Conservation (phyloP, 2,888 invertebrate genomes). For the Drosophila kuntzei region DNA sequence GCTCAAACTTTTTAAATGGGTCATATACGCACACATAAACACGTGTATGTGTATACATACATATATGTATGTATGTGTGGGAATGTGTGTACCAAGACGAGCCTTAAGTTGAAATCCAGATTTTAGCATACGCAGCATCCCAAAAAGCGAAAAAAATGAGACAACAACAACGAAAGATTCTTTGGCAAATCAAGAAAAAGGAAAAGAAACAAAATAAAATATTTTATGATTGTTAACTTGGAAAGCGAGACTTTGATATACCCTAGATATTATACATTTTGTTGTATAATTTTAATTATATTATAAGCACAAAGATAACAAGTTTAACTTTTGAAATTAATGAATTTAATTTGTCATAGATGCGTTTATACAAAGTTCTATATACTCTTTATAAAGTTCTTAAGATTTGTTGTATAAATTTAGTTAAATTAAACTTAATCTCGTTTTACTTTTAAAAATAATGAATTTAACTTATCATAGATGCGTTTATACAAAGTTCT, state of each 20-base stretch:
- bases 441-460: neutral
- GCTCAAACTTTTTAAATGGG: slow-evolving; percentile 44
- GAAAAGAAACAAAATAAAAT: slow-evolving; percentile 3
- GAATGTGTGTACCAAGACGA: neutral
- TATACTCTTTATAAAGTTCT: neutral
- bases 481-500: neutral
- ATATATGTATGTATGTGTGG: neutral
- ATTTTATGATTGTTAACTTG: neutral
- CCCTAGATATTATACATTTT: slow-evolving; percentile 6
- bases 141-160: slow-evolving; percentile 17
- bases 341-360: neutral
- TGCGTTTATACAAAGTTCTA: neutral
- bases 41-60: neutral
- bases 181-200: slow-evolving; percentile 12
- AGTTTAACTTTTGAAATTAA: neutral
- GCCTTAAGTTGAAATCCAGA: slow-evolving; percentile 35
- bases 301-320: neutral
- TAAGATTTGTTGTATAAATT: neutral
- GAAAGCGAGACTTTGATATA: slow-evolving; percentile 4
- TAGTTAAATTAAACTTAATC: neutral
- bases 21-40: slow-evolving; percentile 33
- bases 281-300: neutral
- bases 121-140: slow-evolving; percentile 58
- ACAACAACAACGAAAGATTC: slow-evolving; percentile 31
- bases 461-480: neutral